phyloP scores from a whole-genome alignment of 2,113 vertebrate species.

The Hylia prasina region DNA sequence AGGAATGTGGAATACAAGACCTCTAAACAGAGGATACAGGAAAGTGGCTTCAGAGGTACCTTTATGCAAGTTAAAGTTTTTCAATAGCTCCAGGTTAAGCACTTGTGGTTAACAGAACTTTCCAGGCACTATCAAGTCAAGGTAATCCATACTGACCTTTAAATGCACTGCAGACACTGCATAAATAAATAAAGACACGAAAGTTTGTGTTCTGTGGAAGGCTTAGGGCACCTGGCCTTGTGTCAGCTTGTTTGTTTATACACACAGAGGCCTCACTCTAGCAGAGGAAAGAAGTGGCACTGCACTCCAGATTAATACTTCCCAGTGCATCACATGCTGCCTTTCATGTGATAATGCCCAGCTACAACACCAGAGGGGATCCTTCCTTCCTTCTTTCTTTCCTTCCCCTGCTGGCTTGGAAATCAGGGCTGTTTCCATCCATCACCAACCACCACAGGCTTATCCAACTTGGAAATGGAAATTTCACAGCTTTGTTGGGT shows the following conservation, averaged over 20 bases:
- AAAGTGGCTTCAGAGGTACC: not conserved
- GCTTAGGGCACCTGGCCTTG: not conserved
- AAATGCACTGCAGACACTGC: not conserved
- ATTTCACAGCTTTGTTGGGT: not conserved
- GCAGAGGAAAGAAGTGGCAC: not conserved
- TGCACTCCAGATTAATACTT: not conserved
- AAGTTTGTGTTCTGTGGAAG: not conserved
- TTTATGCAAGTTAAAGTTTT: not conserved
- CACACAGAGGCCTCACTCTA: not conserved
- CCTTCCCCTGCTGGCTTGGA: not conserved
- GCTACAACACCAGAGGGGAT: not conserved
- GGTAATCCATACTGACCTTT: not conserved
- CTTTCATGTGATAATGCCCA: not conserved
- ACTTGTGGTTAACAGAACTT: not conserved
- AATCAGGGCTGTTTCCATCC: not conserved
- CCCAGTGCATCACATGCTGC: not conserved
- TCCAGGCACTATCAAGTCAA: not conserved
- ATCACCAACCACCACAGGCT: not conserved
- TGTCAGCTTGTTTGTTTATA: not conserved
- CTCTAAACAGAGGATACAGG: not conserved
- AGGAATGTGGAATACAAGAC: not conserved
- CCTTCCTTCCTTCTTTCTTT: not conserved
- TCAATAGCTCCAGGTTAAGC: not conserved
- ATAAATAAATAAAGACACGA: not conserved
- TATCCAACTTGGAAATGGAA: not conserved